Evolutionary conservation across 2,113 vertebrate species (phyloP), one percentile per base, ranked within the genome.

Genomic region (Actenoides lindsayi): DNA sequence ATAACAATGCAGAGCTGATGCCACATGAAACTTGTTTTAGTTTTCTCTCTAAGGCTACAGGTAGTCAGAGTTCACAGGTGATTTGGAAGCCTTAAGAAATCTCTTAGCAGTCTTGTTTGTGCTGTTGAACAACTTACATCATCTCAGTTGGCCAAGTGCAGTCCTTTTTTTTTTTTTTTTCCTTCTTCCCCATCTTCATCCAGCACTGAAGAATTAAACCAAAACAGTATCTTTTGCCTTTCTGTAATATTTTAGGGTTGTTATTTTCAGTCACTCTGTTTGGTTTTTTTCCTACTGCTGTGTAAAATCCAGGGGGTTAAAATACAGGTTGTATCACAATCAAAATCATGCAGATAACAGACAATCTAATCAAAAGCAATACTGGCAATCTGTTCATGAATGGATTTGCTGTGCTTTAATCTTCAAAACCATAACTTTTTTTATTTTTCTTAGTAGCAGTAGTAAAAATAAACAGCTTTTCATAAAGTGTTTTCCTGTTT

Each of bases 51-150:
- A 53, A 84, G 65, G 83, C 65, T 81, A 30, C 41, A 68, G 62
- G 70, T 73, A 24, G 2, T 78, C 60, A 46, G 85, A 82, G 90
- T 93, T 94, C 86, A 89, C 54, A 77, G 30, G 54, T 92, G 76
- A 50, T 94, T 84, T 71, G 42, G 81, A 95, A 89, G 44, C 70
- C n/a, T 87, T 87, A 89, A 63, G 86, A 89, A 94, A 93, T 89
- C 69, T 69, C 41, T 76, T 69, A 80, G 63, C 44, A 62, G 57
- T 62, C 69, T 76, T 91, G 80, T 83, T 92, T 95, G 78, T 94
- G 39, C 56, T 89, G 74, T 57, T 94, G 74, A 77, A 69, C 25
- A 5, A 14, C 30, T 91, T 89, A 44, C 53, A 60, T 50, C 56
- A 71, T 89, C 65, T 90, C 73, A 46, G n/a, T 28, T 92, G 90